phyloP scores from a whole-genome alignment of 2,888 invertebrate genomes.

The Brachynemurus nebulosus region DNA sequence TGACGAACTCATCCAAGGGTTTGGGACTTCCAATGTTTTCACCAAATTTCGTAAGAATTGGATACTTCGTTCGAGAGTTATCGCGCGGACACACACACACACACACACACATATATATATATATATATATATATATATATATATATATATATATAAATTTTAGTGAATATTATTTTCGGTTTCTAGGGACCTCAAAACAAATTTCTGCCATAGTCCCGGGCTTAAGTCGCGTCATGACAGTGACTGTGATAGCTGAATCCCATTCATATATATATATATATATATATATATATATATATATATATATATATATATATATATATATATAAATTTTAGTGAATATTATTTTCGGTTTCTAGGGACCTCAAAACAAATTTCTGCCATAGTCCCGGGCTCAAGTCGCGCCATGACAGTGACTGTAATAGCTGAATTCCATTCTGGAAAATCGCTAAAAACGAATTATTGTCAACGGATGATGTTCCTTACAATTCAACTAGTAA shows the following conservation, averaged over 20 bases:
- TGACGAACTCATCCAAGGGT: no score
- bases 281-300: conserved; percentile 5
- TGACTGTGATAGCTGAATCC: neutral
- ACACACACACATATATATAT: conserved; percentile 3
- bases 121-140: conserved; percentile 4
- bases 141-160: neutral
- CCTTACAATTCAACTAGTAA: no score
- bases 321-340: neutral
- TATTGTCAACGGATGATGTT: no score
- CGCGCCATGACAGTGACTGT: no score
- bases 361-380: no score
- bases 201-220: neutral
- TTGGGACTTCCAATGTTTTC: no score
- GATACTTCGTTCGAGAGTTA: no score
- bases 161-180: neutral
- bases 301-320: conserved; percentile 5
- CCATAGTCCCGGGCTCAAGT: no score
- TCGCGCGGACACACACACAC: neutral
- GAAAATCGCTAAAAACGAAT: no score
- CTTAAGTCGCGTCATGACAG: no score
- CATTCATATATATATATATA: neutral
- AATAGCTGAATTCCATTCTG: no score
- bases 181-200: neutral
- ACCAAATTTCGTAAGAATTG: no score
- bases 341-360: neutral